These are phyloP conservation scores for Leptobrachium ailaonicum DNA, from an alignment of 2,113 vertebrate genomes.

Conservation along the genomic window DNA sequence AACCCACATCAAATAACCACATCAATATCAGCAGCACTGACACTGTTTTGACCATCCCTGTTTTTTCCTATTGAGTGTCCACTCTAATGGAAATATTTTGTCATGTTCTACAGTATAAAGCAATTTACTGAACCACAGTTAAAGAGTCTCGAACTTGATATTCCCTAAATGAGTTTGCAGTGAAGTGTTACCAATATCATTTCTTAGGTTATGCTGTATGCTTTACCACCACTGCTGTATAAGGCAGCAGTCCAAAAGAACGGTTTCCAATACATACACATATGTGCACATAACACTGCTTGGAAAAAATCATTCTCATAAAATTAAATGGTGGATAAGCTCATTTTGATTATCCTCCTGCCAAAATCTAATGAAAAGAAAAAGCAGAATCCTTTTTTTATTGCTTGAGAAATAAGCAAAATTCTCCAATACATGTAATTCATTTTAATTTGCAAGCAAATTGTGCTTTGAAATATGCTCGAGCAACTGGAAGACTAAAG, in stretches of 20 bases:
- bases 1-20: no score
- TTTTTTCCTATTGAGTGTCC: neutral
- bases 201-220: constrained; percentile 23
- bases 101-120: constrained; percentile 7
- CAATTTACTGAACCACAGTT: constrained; percentile 11
- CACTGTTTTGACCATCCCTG: neutral
- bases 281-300: constrained; percentile 28
- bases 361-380: constrained; percentile 70
- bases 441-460: constrained; percentile 73
- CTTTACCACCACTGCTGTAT: constrained; percentile 34
- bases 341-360: constrained; percentile 56
- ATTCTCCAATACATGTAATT: constrained; percentile 58
- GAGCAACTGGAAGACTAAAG: constrained; percentile 67
- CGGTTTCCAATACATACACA: constrained; percentile 32
- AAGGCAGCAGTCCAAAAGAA: constrained; percentile 34
- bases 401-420: constrained; percentile 70
- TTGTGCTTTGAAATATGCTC: constrained; percentile 67
- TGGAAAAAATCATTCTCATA: constrained; percentile 54
- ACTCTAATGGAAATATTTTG: constrained; percentile 24
- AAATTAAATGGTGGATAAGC: constrained; percentile 56
- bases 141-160: constrained; percentile 21
- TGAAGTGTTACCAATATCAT: constrained; percentile 43
- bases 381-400: constrained; percentile 66
- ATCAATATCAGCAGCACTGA: no score
- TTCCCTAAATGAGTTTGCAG: constrained; percentile 24